Evolutionary conservation across 2,797 vertebrate genomes (phyloP), one percentile per base, ranked within the genome.

Genomic region (Fundulus diaphanus): DNA sequence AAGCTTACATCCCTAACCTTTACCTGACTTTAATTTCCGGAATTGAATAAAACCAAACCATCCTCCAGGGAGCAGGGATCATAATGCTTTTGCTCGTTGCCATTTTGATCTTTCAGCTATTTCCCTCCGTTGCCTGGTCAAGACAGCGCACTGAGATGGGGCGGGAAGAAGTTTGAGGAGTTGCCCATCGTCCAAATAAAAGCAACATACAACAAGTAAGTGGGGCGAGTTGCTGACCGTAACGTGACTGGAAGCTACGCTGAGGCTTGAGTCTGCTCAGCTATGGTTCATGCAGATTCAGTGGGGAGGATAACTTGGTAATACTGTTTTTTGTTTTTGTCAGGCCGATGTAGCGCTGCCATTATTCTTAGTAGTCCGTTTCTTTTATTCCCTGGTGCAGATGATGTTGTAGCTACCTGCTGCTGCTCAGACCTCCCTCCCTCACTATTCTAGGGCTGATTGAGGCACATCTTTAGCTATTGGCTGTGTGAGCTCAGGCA

Each of bases 151-250:
- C 92, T 97, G 85, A 90, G 89, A 5, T 99, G 98, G 98, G 96
- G 74, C 44, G 97, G 96, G 8, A 97, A 93, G 82, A 94, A 82
- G 80, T 99, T 95, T 87, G 97, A 98, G 70, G 97, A 99, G 78
- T 91, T 99, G 40, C 97, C 96, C 0, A 92, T 99, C 7, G 89
- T 90, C 57, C 95, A 99, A 85, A 93, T 99, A 77, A 99, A 99
- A 94, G 97, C 98, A 3, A 97, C 98, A 0, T 97, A 98, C 84
- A 99, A 99, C 95, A 99, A 99, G 98, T 99, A 93, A 96, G 97
- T 80, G 2, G 1, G 11, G 22, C 7, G 1, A 8, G 6, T 5
- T 0, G 37, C 9, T 1, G 37, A 40, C 37, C 37, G 5, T 40
- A 49, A 49, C 11, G 16, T 49, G 5, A 18, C 48, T 49, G 48